Evolutionary conservation across 2,888 invertebrate genomes (phyloP).

Genomic region (Drosophila monieri): DNA sequence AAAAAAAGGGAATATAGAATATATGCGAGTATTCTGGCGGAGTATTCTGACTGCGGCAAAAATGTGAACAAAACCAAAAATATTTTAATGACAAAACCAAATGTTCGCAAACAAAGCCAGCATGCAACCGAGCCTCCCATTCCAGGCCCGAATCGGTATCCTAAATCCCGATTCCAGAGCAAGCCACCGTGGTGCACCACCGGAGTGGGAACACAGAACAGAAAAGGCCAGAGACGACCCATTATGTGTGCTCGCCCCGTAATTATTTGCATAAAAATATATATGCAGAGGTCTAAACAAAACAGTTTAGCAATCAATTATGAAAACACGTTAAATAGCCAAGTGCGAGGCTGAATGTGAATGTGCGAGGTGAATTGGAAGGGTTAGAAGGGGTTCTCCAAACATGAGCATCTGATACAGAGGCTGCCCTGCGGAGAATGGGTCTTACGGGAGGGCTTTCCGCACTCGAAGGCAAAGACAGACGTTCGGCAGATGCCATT

Average conservation of each 20-base stretch:
- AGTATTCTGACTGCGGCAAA: constrained; percentile 39
- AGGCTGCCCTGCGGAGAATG: constrained; percentile 36
- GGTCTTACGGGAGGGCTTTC: constrained; percentile 32
- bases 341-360: constrained; percentile 66
- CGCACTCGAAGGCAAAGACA: constrained; percentile 35
- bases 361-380: constrained; percentile 10
- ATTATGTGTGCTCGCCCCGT: constrained; percentile 71
- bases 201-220: constrained; percentile 20
- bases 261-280: constrained; percentile 79
- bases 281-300: constrained; percentile 78
- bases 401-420: constrained; percentile 41
- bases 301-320: constrained; percentile 80
- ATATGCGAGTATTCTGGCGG: constrained; percentile 11
- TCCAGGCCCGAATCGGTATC: constrained; percentile 1
- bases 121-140: constrained; percentile 38
- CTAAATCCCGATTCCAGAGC: constrained; percentile 18
- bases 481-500: constrained; percentile 61
- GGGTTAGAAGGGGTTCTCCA: constrained; percentile 15
- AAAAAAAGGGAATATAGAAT: constrained; percentile 31
- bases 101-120: constrained; percentile 70
- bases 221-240: constrained; percentile 43
- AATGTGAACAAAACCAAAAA: constrained; percentile 77
- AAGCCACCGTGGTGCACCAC: constrained; percentile 15
- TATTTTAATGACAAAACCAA: constrained; percentile 76
- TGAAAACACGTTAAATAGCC: constrained; percentile 79